Evolutionary conservation across 2,113 vertebrate genomes (phyloP).

Genomic region (Cnemophilus loriae): DNA sequence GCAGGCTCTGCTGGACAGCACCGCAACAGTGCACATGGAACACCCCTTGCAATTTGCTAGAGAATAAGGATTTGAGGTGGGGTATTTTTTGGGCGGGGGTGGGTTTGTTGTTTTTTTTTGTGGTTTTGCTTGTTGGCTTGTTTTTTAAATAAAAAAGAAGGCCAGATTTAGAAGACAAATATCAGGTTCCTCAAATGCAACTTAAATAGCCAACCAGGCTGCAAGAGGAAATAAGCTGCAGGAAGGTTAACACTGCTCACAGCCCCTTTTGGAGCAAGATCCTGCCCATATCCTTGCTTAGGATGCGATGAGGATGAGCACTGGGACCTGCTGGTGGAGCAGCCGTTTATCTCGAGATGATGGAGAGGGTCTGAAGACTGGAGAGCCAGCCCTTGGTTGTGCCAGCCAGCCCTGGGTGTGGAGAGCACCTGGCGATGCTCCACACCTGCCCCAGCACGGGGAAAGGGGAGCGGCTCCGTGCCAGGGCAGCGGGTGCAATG

Average conservation of each 20-base stretch:
- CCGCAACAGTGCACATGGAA: not conserved
- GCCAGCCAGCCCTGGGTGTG: not conserved
- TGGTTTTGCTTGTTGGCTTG: not conserved
- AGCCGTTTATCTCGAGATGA: fast-evolving
- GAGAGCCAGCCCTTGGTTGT: not conserved
- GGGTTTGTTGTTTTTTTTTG: not conserved
- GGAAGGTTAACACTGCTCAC: fast-evolving
- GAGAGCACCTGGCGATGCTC: fast-evolving
- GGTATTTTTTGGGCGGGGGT: not conserved
- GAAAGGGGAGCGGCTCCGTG: not conserved
- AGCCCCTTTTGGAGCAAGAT: not conserved
- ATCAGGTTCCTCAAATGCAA: not conserved
- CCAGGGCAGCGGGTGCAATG: fast-evolving
- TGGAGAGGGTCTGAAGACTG: not conserved
- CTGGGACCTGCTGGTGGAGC: not conserved
- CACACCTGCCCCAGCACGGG: fast-evolving
- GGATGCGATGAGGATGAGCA: fast-evolving
- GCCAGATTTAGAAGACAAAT: not conserved
- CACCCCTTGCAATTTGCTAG: not conserved
- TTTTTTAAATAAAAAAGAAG: not conserved
- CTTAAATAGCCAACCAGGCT: not conserved
- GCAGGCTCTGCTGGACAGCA: not conserved
- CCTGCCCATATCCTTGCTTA: not conserved
- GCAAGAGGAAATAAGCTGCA: not conserved
- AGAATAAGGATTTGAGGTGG: not conserved